Percentiles rank a stretch among this genome's conserved stretches.
Evolutionary conservation across 2,888 invertebrate genomes (phyloP).

Genomic region (Merodon equestris): DNA sequence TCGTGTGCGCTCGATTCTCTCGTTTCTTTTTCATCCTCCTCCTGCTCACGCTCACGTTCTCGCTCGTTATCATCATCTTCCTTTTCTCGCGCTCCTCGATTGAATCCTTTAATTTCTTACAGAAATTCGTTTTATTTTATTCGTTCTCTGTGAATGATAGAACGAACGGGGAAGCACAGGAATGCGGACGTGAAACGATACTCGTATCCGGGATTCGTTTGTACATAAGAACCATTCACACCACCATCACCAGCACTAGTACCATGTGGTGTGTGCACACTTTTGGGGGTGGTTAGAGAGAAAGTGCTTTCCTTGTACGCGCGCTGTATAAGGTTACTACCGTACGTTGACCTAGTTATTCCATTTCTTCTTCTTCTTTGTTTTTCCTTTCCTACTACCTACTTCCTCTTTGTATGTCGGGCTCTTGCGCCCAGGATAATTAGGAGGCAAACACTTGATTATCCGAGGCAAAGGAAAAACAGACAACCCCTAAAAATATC

Average conservation of each 20-base stretch:
- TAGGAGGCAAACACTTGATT: constrained; percentile 15
- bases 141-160: neutral
- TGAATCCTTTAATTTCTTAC: constrained; percentile 48
- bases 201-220: constrained; percentile 58
- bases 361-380: constrained; percentile 3
- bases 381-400: neutral
- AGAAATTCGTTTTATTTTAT: neutral
- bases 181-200: constrained; percentile 68
- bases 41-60: too few relatives aligned
- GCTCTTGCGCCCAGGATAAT: constrained; percentile 48
- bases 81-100: constrained; percentile 12
- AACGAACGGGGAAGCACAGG: constrained; percentile 40
- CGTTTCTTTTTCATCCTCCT: too few relatives aligned
- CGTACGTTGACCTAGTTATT: constrained; percentile 55
- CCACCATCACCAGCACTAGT: neutral
- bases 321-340: constrained; percentile 65
- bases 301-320: constrained; percentile 67
- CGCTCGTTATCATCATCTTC: too few relatives aligned
- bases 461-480: neutral
- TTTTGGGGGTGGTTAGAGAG: constrained; percentile 62
- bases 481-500: constrained; percentile 41
- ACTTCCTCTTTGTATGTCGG: constrained; percentile 6
- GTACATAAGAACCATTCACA: neutral
- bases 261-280: constrained; percentile 14
- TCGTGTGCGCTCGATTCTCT: neutral